Evolutionary conservation across 1,140 invertebrate species (phyloP).

Genomic region (Zeugodacus cucurbitae): DNA sequence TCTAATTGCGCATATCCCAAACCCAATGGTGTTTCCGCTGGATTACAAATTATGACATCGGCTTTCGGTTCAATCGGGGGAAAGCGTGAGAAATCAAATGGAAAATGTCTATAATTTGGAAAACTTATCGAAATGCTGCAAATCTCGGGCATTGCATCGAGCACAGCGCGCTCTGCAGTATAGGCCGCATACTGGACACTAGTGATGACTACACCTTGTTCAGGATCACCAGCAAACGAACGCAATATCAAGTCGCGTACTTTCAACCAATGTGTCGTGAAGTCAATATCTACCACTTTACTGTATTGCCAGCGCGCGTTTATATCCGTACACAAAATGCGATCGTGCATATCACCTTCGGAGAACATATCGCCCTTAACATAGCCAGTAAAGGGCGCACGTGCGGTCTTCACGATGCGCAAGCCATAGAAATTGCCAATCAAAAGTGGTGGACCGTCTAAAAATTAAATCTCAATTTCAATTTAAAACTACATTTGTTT

Average conservation of each 20-base stretch:
- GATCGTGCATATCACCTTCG: constrained; percentile 35
- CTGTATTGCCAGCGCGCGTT: constrained; percentile 30
- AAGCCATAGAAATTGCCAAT: constrained; percentile 25
- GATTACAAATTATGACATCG: constrained; percentile 13
- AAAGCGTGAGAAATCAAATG: constrained; percentile 37
- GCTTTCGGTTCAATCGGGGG: constrained; percentile 20
- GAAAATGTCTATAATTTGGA: constrained; percentile 16
- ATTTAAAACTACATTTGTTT: not conserved
- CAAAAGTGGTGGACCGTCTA: constrained; percentile 11
- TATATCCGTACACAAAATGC: constrained; percentile 12
- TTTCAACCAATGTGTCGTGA: constrained; percentile 18
- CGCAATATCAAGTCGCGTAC: constrained; percentile 12
- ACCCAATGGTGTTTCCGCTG: not conserved
- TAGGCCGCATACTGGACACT: constrained; percentile 37
- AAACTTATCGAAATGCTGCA: constrained; percentile 24
- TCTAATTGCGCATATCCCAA: constrained; percentile 34
- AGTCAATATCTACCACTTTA: constrained; percentile 29
- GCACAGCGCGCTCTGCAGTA: not conserved
- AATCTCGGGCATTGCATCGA: constrained; percentile 38
- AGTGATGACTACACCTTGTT: not conserved
- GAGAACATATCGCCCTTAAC: constrained; percentile 23
- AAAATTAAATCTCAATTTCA: not conserved
- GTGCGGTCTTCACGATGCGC: constrained; percentile 29
- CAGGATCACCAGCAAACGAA: constrained; percentile 27
- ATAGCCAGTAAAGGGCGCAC: constrained; percentile 36